A percentile compares a stretch with the other conserved stretches of the same genome.
These are phyloP conservation scores for Tachina grossa DNA, from an alignment of 2,888 invertebrate genomes.

Conservation along the genomic window DNA sequence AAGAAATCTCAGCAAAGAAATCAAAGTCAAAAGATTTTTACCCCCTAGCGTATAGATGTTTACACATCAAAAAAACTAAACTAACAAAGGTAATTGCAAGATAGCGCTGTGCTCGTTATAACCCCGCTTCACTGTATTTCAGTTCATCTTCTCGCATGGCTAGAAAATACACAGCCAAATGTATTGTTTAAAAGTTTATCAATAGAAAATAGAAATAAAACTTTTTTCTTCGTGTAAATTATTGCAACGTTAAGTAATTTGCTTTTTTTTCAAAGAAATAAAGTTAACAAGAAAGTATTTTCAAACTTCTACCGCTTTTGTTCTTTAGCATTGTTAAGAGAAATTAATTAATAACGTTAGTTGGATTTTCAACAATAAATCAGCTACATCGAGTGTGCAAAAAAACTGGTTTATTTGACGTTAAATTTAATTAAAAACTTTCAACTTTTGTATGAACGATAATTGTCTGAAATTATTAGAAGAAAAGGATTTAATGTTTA, in stretches of 20 bases:
- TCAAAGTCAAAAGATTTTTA: too few species aligned
- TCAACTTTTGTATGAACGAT: background rate
- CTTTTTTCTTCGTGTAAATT: slow-evolving; percentile 55
- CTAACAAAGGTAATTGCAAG: too few species aligned
- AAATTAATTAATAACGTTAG: background rate
- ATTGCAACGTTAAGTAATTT: slow-evolving; percentile 59
- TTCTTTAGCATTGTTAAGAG: background rate
- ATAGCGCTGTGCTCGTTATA: too few species aligned
- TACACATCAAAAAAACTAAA: too few species aligned
- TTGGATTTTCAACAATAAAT: background rate
- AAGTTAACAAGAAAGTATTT: background rate
- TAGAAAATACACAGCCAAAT: slow-evolving; percentile 31
- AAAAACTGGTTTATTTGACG: background rate
- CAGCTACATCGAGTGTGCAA: background rate
- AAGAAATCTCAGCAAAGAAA: too few species aligned
- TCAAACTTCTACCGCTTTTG: background rate
- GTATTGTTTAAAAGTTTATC: slow-evolving; percentile 59
- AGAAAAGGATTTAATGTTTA: too few species aligned
- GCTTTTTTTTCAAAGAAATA: slow-evolving; percentile 15
- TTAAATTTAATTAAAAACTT: background rate
- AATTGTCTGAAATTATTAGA: too few species aligned
- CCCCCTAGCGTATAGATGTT: too few species aligned
- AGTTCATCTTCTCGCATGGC: slow-evolving; percentile 27
- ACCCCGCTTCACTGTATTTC: background rate
- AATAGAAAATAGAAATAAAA: slow-evolving; percentile 36